Evolutionary conservation across 2,113 vertebrate genomes (phyloP).

Genomic region (Sinocyclocheilus anophthalmus): DNA sequence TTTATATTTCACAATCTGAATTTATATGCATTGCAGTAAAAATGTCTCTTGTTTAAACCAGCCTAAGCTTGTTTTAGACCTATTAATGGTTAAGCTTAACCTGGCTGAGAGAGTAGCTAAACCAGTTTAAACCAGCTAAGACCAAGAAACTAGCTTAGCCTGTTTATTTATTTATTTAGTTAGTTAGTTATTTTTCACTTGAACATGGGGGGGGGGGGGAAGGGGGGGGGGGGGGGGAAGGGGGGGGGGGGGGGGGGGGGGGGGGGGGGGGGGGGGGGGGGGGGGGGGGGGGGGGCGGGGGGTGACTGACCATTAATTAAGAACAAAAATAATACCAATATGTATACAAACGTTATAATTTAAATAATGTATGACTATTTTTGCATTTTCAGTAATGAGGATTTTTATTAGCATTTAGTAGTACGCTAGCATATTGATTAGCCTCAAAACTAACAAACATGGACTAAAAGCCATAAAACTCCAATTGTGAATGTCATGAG

Average conservation of each 20-base stretch:
- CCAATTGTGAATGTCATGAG: not conserved
- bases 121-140: not conserved
- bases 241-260: too few species aligned
- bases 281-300: too few species aligned
- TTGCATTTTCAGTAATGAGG: not conserved
- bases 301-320: not conserved
- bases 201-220: too few species aligned
- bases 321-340: not conserved
- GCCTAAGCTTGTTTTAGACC: not conserved
- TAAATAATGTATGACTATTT: not conserved
- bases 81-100: not conserved
- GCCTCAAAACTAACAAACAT: not conserved
- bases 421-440: not conserved
- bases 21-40: too few species aligned
- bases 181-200: not conserved
- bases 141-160: not conserved
- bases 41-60: too few species aligned
- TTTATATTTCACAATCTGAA: too few species aligned
- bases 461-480: not conserved
- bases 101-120: too few species aligned
- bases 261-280: too few species aligned
- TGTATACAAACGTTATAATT: not conserved
- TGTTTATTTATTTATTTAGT: not conserved
- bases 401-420: not conserved
- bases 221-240: too few species aligned